Percentiles rank a stretch among this genome's conserved stretches.
Evolutionary conservation across 2,113 vertebrate species (phyloP).

Genomic region (Siniperca chuatsi): DNA sequence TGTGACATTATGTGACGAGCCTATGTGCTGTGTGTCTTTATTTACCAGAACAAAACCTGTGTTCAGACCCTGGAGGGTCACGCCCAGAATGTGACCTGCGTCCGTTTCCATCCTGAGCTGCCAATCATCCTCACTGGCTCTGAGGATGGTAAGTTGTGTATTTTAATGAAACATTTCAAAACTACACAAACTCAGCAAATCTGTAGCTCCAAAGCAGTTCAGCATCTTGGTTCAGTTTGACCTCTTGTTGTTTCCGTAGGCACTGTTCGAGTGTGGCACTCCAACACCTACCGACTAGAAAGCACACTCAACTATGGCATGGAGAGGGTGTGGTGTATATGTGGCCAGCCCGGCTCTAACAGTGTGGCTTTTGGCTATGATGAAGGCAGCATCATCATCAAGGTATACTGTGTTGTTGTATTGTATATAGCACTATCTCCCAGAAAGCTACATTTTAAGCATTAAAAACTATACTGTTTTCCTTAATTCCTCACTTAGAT

Average conservation of each 20-base stretch:
- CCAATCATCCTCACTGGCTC: constrained; percentile 96
- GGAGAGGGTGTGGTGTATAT: constrained; percentile 96
- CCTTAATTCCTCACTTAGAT: neutral
- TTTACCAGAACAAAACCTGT: constrained; percentile 93
- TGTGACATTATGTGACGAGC: neutral
- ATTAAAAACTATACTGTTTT: neutral
- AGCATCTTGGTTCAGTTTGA: neutral
- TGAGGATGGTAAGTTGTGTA: constrained; percentile 89
- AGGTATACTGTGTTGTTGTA: constrained; percentile 81
- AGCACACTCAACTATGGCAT: constrained; percentile 95
- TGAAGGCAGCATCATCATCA: constrained; percentile 96
- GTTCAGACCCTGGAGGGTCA: constrained; percentile 95
- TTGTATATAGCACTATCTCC: neutral
- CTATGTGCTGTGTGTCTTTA: neutral
- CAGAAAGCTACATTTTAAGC: neutral
- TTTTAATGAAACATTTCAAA: neutral
- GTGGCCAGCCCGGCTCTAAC: constrained; percentile 93
- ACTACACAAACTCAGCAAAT: too few species aligned
- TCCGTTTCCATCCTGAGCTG: constrained; percentile 93
- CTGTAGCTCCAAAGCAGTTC: neutral
- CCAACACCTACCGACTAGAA: constrained; percentile 93
- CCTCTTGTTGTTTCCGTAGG: constrained; percentile 75
- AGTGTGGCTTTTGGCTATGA: constrained; percentile 95
- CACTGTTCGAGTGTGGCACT: constrained; percentile 95
- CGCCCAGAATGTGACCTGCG: constrained; percentile 94